Base-by-base conservation (phyloP, 2,888 invertebrate genomes). In the Clepsis dumicolana region DNA sequence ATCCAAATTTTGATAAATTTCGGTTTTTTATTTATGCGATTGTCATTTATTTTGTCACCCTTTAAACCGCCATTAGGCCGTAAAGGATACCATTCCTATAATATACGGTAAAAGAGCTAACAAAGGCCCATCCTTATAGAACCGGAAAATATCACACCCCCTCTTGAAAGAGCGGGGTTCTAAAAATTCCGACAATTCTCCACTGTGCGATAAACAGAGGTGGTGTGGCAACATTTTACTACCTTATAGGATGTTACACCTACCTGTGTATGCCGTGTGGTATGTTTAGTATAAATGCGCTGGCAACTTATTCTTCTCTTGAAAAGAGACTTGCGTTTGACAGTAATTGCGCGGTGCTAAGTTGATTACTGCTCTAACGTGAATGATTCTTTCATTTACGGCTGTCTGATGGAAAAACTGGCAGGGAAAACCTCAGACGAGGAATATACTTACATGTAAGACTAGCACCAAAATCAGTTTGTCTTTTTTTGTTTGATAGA, bases 161-260 rank as follows among this genome's bases (percentile, higher is more conserved):
- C 27, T 50, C 65, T 65, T 38, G 48, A 27, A 32, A 59, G 27
- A 10, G 50, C 48, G 48, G 48, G 21, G 48, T 21, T 44, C 44
- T 64, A 48, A 64, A 65, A 59, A 59, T 38, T 27, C 63, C 32
- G 14, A 27, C 63, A 12, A 63, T 63, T 62, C 32, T 53, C 25
- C 18, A n/a, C 52, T n/a, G 59, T 1, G 35, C 27, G 4, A 38
- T 41, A 65, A 50, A 65, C 27, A 59, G 53, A 27, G 41, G 25
- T 27, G 24, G 32, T 64, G 48, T 18, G 54, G 54, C 48, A 14
- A 59, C 65, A 59, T 41, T 65, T 65, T 63, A 63, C 27, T 27
- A 27, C 52, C 61, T 16, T 12, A n/a, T n/a, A n/a, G 7, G 53
- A 27, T 38, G 52, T 25, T 18, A 18, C 10, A 52, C 16, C 25